These are phyloP conservation scores for Melipona beecheii DNA, from an alignment of 2,888 invertebrate genomes.

Conservation along the genomic window DNA sequence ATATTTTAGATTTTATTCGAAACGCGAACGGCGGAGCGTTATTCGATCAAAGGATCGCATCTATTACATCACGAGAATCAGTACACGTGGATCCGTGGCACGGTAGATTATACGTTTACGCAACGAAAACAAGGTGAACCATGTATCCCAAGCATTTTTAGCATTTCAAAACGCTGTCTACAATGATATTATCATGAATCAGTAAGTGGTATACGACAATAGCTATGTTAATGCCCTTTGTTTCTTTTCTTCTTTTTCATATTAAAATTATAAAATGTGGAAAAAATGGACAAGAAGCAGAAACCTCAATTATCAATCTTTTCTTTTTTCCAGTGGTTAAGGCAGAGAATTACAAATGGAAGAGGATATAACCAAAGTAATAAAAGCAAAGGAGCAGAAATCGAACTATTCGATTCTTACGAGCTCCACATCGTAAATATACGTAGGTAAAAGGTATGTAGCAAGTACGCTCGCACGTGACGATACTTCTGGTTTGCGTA, in stretches of 20 bases:
- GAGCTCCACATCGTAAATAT: not conserved
- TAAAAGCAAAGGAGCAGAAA: not conserved
- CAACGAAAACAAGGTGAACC: constrained; percentile 42
- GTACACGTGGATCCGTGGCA: constrained; percentile 56
- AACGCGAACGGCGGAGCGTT: not conserved
- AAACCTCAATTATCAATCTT: not conserved
- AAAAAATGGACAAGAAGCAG: not conserved
- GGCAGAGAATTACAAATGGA: not conserved
- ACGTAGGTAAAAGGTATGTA: not conserved
- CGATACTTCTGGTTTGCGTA: constrained; percentile 26
- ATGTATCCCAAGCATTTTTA: not conserved
- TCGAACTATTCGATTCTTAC: not conserved
- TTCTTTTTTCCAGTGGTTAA: not conserved
- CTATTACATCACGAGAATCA: constrained; percentile 63
- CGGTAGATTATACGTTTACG: constrained; percentile 68
- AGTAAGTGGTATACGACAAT: not conserved
- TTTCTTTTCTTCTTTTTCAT: not conserved
- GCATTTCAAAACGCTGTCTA: constrained; percentile 21
- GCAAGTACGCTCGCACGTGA: constrained; percentile 37
- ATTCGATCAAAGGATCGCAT: constrained; percentile 26
- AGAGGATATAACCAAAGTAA: not conserved
- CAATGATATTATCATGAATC: constrained; percentile 2
- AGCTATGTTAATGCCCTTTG: not conserved
- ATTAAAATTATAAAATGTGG: not conserved
- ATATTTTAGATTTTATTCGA: not conserved